A percentile compares a stretch with the other conserved stretches of the same genome.
phyloP scores from a whole-genome alignment of 1,140 invertebrate genomes.

The Doryteuthis pealeii region DNA sequence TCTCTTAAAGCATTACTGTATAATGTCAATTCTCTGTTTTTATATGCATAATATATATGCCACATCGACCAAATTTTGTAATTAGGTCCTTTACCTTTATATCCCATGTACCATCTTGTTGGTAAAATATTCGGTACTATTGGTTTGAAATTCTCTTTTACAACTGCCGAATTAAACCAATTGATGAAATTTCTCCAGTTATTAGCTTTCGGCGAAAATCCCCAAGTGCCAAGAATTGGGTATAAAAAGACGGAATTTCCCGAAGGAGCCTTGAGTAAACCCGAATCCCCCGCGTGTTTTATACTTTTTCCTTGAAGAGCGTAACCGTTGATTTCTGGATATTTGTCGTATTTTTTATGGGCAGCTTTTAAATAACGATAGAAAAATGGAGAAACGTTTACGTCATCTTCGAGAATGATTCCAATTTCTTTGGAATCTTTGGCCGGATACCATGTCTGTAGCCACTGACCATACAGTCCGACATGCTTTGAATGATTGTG shows the following conservation, averaged over 20 bases:
- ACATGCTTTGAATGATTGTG: conserved; percentile 36
- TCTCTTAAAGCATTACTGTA: conserved; percentile 17
- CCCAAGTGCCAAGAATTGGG: conserved; percentile 41
- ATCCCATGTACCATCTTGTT: conserved; percentile 25
- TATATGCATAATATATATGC: conserved; percentile 42
- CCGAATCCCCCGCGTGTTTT: conserved; percentile 29
- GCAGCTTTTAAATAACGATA: conserved; percentile 43
- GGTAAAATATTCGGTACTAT: conserved; percentile 33
- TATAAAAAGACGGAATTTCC: conserved; percentile 28
- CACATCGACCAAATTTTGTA: conserved; percentile 44
- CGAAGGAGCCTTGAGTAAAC: conserved; percentile 11
- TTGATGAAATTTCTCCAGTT: conserved; percentile 37
- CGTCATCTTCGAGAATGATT: conserved; percentile 48
- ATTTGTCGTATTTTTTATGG: conserved; percentile 39
- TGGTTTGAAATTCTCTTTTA: conserved; percentile 27
- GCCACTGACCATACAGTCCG: conserved; percentile 48
- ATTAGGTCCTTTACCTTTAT: not conserved
- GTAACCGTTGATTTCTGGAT: conserved; percentile 36
- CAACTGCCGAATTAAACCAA: conserved; percentile 33
- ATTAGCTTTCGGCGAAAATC: conserved; percentile 38
- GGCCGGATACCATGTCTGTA: conserved; percentile 39
- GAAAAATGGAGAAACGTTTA: conserved; percentile 43
- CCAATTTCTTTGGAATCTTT: conserved; percentile 40
- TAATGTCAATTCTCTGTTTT: conserved; percentile 23
- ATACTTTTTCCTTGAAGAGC: conserved; percentile 36